Base-by-base conservation (phyloP, 23 tunicate genomes). In the Halocynthia aurantium region DNA sequence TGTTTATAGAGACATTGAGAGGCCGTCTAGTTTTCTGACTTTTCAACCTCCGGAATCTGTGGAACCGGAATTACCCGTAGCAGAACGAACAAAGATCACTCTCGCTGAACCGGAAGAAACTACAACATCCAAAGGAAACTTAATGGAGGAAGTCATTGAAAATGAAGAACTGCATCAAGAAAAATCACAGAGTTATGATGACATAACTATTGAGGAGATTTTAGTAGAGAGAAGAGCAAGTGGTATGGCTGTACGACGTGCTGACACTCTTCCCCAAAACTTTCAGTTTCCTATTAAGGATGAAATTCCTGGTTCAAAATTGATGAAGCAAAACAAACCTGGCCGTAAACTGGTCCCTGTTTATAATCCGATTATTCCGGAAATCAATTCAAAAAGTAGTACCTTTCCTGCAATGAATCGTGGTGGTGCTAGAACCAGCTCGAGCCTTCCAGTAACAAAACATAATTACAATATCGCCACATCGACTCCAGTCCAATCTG, bases 51-150 rank as follows among this genome's bases (percentile, higher is more conserved):
- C 44, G 1, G 78, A 74, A 7, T 52, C 62, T 31, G 20, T 19
- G 8, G 78, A 74, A 54, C 57, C 78, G 8, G 78, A 54, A 56
- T 22, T 74, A 31, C 44, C 44, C 1, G 44, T 31, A 4, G 44
- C 2, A 31, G 44, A 31, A 31, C 44, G 4, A 31, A 31, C 4
- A 31, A 31, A 31, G 44, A 31, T 31, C 44, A 31, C 44, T 31
- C 44, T 4, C 1, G 44, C 4, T 31, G 44, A 31, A 13, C 6
- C 56, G 13, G 64, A 54, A n/a, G 31, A 65, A 9, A 15, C 50
- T 65, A 20, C 70, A 8, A 65, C 6, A 49, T 74, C 78, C 0
- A 74, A 74, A 54, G 78, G 56, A 5, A 74, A 74, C 6, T 74
- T 54, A 4, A 52, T 50, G 21, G 64, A 13, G 22, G 56, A 74